A percentile compares a stretch with the other conserved stretches of the same genome.
Conservation (phyloP, 2,113 vertebrate species). For the Cichladusa arquata region DNA sequence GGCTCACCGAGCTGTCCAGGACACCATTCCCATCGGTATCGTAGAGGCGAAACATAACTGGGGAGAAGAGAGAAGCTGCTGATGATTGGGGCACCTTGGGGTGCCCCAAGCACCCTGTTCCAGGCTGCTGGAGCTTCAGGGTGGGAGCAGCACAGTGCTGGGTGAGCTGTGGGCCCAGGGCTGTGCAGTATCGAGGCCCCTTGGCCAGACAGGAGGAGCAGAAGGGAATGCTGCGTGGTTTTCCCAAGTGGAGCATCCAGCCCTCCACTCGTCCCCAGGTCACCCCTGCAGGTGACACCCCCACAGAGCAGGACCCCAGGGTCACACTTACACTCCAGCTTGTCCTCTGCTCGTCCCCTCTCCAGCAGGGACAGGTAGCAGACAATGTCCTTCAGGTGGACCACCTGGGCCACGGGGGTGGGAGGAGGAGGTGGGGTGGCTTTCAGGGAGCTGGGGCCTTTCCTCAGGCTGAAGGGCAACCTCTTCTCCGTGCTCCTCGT, state of each 20-base stretch:
- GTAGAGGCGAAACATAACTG: constrained; percentile 95
- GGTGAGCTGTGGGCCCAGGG: accelerated
- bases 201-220: not conserved
- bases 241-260: not conserved
- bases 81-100: accelerated
- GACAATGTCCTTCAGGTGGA: constrained; percentile 92
- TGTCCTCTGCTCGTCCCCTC: constrained; percentile 89
- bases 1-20: constrained; percentile 90
- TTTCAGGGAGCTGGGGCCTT: constrained; percentile 75
- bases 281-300: not conserved
- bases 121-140: not conserved
- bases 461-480: constrained; percentile 65
- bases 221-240: accelerated
- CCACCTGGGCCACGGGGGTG: constrained; percentile 68
- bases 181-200: accelerated
- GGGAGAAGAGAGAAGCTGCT: constrained; percentile 54
- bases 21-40: constrained; percentile 90
- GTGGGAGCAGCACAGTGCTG: not conserved
- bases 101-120: not conserved
- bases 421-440: not conserved
- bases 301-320: accelerated
- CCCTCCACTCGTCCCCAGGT: accelerated
- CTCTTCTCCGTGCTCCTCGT: constrained; percentile 68
- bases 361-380: constrained; percentile 96
- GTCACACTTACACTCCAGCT: constrained; percentile 90